Conservation (phyloP, 2,797 vertebrate genomes). For the Sciurus carolinensis region DNA sequence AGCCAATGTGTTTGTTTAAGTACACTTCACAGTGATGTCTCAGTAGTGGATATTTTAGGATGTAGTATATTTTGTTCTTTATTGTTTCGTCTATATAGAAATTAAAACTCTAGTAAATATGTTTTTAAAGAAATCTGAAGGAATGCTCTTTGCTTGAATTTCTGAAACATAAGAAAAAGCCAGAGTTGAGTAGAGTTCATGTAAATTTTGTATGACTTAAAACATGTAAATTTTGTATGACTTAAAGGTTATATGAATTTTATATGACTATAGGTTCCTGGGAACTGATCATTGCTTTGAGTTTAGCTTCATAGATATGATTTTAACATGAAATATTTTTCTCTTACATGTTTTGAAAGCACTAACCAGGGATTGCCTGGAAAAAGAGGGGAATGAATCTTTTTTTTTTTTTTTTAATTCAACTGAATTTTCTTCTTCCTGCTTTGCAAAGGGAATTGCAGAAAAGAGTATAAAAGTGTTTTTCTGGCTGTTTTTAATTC, state of each 20-base stretch:
- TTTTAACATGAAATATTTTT: background rate
- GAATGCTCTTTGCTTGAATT: background rate
- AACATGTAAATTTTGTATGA: background rate
- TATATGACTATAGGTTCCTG: background rate
- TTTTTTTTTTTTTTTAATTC: background rate
- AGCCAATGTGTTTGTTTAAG: background rate
- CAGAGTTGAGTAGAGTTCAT: background rate
- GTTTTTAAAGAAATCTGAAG: background rate
- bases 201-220: background rate
- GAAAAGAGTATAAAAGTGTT: background rate
- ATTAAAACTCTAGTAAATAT: conserved; percentile 8
- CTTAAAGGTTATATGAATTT: background rate
- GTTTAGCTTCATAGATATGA: background rate
- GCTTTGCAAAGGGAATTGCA: conserved; percentile 2
- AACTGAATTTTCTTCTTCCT: background rate
- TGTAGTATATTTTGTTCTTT: background rate
- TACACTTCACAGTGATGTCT: background rate
- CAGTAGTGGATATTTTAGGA: background rate
- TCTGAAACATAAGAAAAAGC: background rate
- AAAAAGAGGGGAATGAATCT: background rate
- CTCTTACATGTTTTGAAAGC: conserved; percentile 29
- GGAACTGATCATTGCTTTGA: conserved; percentile 11
- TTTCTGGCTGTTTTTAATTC: background rate
- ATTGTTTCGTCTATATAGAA: background rate
- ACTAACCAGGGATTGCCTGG: background rate